A percentile compares a stretch with the other conserved stretches of the same genome.
Conservation (phyloP, 1,140 invertebrate genomes). For the Eulimnadia texana region DNA sequence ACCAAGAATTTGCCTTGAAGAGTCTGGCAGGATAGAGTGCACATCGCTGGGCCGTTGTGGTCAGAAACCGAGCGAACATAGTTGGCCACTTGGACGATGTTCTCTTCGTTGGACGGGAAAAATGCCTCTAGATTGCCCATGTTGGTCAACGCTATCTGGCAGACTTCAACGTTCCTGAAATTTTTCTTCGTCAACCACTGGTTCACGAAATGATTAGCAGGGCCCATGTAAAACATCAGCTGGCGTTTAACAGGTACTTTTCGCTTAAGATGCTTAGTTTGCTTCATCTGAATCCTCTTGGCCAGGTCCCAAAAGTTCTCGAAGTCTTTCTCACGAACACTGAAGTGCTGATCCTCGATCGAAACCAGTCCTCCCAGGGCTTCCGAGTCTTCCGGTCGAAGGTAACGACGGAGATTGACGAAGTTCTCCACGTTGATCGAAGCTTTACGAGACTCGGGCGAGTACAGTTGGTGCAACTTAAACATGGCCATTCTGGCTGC, state of each 20-base stretch:
- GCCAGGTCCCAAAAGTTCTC: not conserved
- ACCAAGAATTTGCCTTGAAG: not conserved
- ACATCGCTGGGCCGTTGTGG: not conserved
- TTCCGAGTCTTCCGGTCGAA: not conserved
- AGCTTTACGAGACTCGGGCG: not conserved
- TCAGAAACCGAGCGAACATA: not conserved
- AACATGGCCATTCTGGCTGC: not conserved
- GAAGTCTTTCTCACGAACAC: not conserved
- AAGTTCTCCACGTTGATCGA: not conserved
- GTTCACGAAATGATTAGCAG: not conserved
- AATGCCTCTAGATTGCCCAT: not conserved
- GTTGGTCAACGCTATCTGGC: not conserved
- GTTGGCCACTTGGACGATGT: not conserved
- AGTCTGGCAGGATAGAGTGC: not conserved
- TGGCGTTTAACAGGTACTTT: not conserved
- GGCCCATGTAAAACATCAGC: not conserved
- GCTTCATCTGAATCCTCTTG: not conserved
- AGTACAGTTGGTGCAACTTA: not conserved
- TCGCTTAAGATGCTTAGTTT: not conserved
- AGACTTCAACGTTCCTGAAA: not conserved
- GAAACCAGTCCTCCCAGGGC: not conserved
- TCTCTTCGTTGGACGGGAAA: not conserved
- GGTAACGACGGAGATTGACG: not conserved
- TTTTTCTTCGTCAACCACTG: not conserved
- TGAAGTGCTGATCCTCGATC: not conserved